Base-by-base conservation (phyloP, 1,140 invertebrate species). In the Drosophila bifasciata region DNA sequence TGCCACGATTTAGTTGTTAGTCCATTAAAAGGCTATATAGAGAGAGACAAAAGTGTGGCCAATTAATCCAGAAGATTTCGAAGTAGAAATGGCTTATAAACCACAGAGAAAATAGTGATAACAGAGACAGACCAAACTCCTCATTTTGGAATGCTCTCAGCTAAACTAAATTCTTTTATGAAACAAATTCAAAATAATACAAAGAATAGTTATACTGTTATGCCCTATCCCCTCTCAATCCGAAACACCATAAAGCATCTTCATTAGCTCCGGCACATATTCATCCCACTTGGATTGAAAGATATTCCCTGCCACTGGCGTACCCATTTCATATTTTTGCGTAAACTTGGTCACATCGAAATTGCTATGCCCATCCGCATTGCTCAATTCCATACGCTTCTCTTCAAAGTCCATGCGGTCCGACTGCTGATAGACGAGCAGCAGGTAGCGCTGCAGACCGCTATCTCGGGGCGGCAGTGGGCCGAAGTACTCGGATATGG, bases 241-340 rank as follows among this genome's bases (percentile, higher is more conserved):
- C 11, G 25, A 36, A 2, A 77, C 41, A 9, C 67, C 68, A 13
- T 85, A 86, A 0, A 86, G 15, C n/a, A 46, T 53, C 39, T 79
- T 89, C 77, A 88, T 83, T 9, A 89, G 13, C 9, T 89, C 84
- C 0, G 96, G 96, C 1, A 98, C 97, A 79, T 97, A 98, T 78
- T 97, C 96, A 91, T 99, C 98, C 89, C 93, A 99, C 81, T 97
- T 93, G 3, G 97, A 97, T 88, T 96, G 95, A 80, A 95, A 98
- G 80, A 97, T 95, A 86, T 98, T 99, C 5, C 95, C 97, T 39
- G 97, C 96, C 53, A 98, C 92, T 0, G 96, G 96, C 52, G 94
- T 88, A 8, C 95, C 96, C 21, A 99, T 92, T 0, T 95, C 94
- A 78, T 98, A 96, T 75, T 98, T 86, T 21, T 70, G 23, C 0